phyloP scores from a whole-genome alignment of 2,113 vertebrate genomes.

The Etheostoma cragini region DNA sequence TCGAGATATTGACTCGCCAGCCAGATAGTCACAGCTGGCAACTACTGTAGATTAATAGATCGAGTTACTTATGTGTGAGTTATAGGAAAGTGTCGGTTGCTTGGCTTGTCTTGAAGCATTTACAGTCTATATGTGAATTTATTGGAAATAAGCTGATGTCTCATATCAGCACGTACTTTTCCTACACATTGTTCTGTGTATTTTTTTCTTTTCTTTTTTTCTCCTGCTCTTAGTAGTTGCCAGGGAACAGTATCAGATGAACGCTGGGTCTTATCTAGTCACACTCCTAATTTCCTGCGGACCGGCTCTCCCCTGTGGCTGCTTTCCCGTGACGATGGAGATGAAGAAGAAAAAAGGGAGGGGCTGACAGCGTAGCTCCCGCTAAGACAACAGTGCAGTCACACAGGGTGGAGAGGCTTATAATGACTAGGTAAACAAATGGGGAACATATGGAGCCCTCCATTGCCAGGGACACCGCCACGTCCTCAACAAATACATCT shows the following conservation, averaged over 20 bases:
- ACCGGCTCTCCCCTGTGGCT: constrained; percentile 71
- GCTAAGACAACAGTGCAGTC: constrained; percentile 58
- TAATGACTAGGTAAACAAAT: constrained; percentile 77
- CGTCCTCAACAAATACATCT: constrained; percentile 46
- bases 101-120: not conserved
- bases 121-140: constrained; percentile 11
- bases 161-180: constrained; percentile 48
- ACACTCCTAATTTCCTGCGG: constrained; percentile 85
- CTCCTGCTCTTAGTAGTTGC: constrained; percentile 72
- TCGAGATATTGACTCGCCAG: constrained; percentile 37
- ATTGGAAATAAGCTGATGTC: constrained; percentile 24
- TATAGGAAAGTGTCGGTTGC: constrained; percentile 5
- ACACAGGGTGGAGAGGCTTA: constrained; percentile 60
- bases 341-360: constrained; percentile 36
- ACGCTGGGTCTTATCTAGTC: constrained; percentile 81
- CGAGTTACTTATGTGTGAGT: constrained; percentile 14
- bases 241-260: constrained; percentile 81
- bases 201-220: constrained; percentile 29
- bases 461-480: constrained; percentile 57
- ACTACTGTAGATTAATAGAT: constrained; percentile 19
- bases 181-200: constrained; percentile 41
- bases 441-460: constrained; percentile 67
- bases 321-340: constrained; percentile 71
- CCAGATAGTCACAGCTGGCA: not conserved
- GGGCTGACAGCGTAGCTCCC: not conserved